Base-by-base conservation (phyloP, 2,113 vertebrate species). In the Corythornis vintsioides region DNA sequence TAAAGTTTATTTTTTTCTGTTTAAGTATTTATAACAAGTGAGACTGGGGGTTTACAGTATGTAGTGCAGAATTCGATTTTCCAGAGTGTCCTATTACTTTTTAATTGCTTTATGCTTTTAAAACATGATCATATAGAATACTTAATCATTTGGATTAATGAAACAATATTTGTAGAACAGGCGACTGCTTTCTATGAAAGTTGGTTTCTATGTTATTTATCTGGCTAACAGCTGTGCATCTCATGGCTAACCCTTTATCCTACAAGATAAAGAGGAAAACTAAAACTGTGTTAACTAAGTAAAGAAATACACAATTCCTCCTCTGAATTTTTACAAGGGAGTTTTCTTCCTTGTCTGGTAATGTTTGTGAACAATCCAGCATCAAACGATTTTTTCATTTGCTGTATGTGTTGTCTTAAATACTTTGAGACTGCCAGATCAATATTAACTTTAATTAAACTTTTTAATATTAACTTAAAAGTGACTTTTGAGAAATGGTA, bases 21-120 rank as follows among this genome's bases (percentile, higher is more conserved):
- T 94, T 95, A 96, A 96, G 91, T 95, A 96, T 95, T 96, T 95
- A 95, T 95, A 92, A 80, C 85, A 88, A 94, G 75, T 89, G 92
- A 95, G 89, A 91, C 66, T 91, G 77, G 47, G 87, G 87, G 69
- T 65, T 95, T 95, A 91, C 52, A 87, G 79, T 91, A 64, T 74
- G 24, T 55, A 81, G 48, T 77, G 31, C 65, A 78, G 83, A 91
- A 93, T 94, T 92, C 63, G 1, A 38, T 86, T 92, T 94, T 38
- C 59, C 64, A 74, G 87, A 79, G 67, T 69, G 15, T 71, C 40
- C 64, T 74, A 61, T 89, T 91, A 74, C 72, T 91, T 95, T 89
- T 93, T 93, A 95, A 95, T 96, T 93, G 47, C 60, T 95, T 90
- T 86, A 84, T 61, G 22, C 57, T 91, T 95, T 87, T 83, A 50